Base-by-base conservation (phyloP, 1,140 invertebrate genomes). In the Diprion similis region DNA sequence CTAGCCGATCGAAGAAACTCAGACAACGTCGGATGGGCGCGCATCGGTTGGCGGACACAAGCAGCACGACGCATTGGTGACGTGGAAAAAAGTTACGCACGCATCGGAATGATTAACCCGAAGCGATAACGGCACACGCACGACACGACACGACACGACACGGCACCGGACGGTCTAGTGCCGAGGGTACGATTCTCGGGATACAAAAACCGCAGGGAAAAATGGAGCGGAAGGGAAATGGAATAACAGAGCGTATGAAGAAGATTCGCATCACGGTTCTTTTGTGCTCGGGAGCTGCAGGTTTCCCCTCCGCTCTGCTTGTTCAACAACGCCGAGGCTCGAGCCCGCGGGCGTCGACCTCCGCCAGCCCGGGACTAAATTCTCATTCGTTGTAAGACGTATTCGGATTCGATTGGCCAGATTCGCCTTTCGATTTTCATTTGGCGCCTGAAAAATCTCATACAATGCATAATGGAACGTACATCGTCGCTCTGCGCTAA, bases 201-300 rank as follows among this genome's bases (percentile, higher is more conserved):
- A 64, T 71, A 59, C 66, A 71, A 11, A 70, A 46, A 45, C 10
- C 70, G 46, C 13, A 70, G 70, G 70, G 67, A 70, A 71, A 69
- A 45, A 70, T 19, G 69, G 59, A 70, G 66, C 71, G 68, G 72
- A 73, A 75, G 66, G 69, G 70, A 59, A 72, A 51, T 48, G 66
- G 68, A 75, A 75, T 75, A 72, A 75, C 72, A 69, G 68, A 72
- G 46, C 73, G 66, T 68, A 70, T 45, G 68, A 19, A 72, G 71
- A 72, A 72, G 67, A 66, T 71, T 75, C 71, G 59, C 68, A 67
- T 65, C 66, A 11, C 66, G 17, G 18, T 68, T 18, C 66, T 45
- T 68, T 18, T 74, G 74, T 75, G 71, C 71, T 75, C 72, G 65
- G 45, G 71, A 70, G 71, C 70, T 51, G 68, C 71, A 70, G 70